Percentiles rank a stretch among this genome's conserved stretches.
Conservation (phyloP, 2,888 invertebrate genomes). For the Rhagophthalmus giganteus region DNA sequence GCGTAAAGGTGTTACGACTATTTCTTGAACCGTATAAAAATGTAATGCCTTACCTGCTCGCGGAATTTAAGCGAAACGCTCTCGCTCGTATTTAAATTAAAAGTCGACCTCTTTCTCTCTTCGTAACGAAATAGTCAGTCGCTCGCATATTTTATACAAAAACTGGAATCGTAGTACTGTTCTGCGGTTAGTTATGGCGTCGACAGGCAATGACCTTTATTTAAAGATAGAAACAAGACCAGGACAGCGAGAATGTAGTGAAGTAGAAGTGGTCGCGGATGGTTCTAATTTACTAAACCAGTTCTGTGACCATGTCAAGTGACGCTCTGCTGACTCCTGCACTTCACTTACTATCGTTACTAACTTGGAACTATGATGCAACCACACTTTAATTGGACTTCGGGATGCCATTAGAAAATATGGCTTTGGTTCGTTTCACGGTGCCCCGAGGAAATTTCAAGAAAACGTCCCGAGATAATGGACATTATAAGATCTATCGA, state of each 20-base stretch:
- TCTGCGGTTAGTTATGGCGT: slow-evolving; percentile 6
- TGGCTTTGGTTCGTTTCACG: too few species aligned
- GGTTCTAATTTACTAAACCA: slow-evolving; percentile 55
- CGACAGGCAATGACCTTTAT: slow-evolving; percentile 33
- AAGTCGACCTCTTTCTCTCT: neutral
- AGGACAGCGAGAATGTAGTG: slow-evolving; percentile 49
- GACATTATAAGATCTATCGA: too few species aligned
- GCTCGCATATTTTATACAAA: neutral
- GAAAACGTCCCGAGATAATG: too few species aligned
- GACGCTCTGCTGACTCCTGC: slow-evolving; percentile 49
- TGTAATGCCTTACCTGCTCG: neutral
- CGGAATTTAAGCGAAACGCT: neutral
- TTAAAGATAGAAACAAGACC: slow-evolving; percentile 48
- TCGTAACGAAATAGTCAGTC: too few species aligned
- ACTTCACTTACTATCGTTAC: slow-evolving; percentile 27
- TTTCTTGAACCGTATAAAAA: neutral
- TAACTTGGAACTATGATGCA: slow-evolving; percentile 20
- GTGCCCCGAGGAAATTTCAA: too few species aligned
- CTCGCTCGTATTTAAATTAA: neutral
- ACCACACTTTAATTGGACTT: too few species aligned
- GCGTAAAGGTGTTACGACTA: neutral
- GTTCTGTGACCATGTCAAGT: slow-evolving; percentile 55
- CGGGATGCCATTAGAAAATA: too few species aligned
- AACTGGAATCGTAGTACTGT: neutral
- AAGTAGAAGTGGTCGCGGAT: slow-evolving; percentile 49